These are phyloP conservation scores for Thyatira batis DNA, from an alignment of 2,888 invertebrate species.

Conservation along the genomic window DNA sequence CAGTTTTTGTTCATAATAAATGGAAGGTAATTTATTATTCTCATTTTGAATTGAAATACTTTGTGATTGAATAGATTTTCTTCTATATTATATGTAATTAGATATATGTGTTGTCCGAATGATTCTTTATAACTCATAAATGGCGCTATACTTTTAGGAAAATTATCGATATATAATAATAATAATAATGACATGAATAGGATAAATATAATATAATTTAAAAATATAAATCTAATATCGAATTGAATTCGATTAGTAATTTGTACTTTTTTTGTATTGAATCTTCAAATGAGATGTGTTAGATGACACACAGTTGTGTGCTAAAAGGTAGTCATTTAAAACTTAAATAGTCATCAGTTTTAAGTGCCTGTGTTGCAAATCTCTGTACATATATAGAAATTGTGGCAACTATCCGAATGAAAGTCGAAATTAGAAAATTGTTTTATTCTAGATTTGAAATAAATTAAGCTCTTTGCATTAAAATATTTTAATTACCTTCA, in stretches of 20 bases:
- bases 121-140: constrained; percentile 11
- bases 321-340: not conserved
- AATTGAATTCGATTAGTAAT: constrained; percentile 1
- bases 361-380: not conserved
- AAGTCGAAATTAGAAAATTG: not conserved
- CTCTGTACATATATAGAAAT: not conserved
- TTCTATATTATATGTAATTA: constrained; percentile 21
- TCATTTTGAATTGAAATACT: constrained; percentile 16
- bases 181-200: constrained; percentile 1
- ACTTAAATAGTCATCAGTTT: not conserved
- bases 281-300: not conserved
- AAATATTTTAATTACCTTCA: not conserved
- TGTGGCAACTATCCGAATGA: not conserved
- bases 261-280: not conserved
- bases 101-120: constrained; percentile 9
- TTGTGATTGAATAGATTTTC: constrained; percentile 22
- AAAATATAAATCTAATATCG: not conserved
- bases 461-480: too few species aligned
- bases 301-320: not conserved
- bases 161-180: constrained; percentile 3
- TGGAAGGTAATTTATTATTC: constrained; percentile 13
- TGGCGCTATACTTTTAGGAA: constrained; percentile 21
- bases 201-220: not conserved
- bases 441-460: not conserved
- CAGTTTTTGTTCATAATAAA: not conserved